A percentile compares a stretch with the other conserved stretches of the same genome.
phyloP scores from a whole-genome alignment of 2,113 vertebrate species.

The Megaceryle maxima region DNA sequence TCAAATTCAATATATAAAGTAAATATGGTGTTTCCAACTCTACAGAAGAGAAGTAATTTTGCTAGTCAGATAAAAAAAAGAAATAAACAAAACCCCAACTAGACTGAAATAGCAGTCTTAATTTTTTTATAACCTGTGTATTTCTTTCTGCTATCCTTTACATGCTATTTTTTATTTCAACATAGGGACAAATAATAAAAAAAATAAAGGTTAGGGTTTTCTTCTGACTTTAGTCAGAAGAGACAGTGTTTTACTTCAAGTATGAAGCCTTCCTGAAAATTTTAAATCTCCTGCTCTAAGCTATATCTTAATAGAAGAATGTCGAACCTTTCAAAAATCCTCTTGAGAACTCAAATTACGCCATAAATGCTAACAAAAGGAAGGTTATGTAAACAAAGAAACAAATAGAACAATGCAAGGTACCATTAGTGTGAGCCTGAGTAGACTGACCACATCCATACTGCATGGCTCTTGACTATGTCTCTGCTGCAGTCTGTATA shows the following conservation, averaged over 20 bases:
- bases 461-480: not conserved
- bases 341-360: not conserved
- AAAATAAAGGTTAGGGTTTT: rapidly evolving
- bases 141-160: not conserved
- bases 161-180: not conserved
- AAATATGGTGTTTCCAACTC: not conserved
- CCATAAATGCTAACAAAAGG: not conserved
- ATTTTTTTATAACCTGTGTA: not conserved
- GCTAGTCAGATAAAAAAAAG: not conserved
- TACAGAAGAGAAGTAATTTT: not conserved
- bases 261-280: not conserved
- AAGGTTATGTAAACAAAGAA: not conserved
- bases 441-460: not conserved
- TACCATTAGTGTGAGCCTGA: not conserved
- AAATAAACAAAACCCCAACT: too few relatives aligned
- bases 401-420: not conserved
- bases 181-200: not conserved
- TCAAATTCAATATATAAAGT: not conserved
- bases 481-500: not conserved
- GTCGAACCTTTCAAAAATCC: not conserved
- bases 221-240: not conserved
- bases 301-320: not conserved
- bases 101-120: not conserved
- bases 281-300: not conserved
- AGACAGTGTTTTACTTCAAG: not conserved